Conservation (phyloP, 1,140 invertebrate species). For the Fopius arisanus region DNA sequence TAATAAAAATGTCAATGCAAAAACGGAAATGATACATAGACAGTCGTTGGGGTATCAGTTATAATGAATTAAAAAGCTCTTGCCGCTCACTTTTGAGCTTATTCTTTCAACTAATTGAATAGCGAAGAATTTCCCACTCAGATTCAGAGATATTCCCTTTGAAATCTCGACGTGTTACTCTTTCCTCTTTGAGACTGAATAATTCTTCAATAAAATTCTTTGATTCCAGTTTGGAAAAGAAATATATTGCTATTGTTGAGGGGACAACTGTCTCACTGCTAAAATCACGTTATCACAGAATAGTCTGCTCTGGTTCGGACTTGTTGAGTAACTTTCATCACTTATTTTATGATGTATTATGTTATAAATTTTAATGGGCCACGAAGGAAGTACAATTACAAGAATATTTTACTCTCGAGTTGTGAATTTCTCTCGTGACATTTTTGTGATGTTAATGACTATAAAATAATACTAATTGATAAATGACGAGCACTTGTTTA, state of each 20-base stretch:
- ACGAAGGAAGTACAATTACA: neutral
- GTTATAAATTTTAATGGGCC: too few relatives aligned
- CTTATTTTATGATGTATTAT: too few relatives aligned
- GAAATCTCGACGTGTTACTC: too few relatives aligned
- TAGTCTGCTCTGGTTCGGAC: slow-evolving; percentile 37
- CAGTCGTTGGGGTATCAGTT: slow-evolving; percentile 28
- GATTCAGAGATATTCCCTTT: too few relatives aligned
- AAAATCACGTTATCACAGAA: slow-evolving; percentile 53
- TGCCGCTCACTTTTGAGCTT: too few relatives aligned
- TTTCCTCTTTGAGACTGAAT: too few relatives aligned
- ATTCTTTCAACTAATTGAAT: too few relatives aligned
- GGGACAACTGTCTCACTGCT: slow-evolving; percentile 45
- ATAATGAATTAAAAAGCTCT: too few relatives aligned
- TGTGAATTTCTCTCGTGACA: slow-evolving; percentile 37
- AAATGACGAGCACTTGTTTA: neutral
- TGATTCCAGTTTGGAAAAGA: neutral
- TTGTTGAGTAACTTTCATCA: slow-evolving; percentile 40
- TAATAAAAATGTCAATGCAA: slow-evolving; percentile 40
- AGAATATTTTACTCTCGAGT: slow-evolving; percentile 26
- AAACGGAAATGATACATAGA: slow-evolving; percentile 41
- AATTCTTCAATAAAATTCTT: slow-evolving; percentile 1
- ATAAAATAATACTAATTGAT: neutral
- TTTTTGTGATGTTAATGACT: neutral
- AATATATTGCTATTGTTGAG: neutral
- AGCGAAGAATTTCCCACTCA: too few relatives aligned